Conservation (phyloP, 1,140 invertebrate species). For the Parasteatoda tepidariorum region DNA sequence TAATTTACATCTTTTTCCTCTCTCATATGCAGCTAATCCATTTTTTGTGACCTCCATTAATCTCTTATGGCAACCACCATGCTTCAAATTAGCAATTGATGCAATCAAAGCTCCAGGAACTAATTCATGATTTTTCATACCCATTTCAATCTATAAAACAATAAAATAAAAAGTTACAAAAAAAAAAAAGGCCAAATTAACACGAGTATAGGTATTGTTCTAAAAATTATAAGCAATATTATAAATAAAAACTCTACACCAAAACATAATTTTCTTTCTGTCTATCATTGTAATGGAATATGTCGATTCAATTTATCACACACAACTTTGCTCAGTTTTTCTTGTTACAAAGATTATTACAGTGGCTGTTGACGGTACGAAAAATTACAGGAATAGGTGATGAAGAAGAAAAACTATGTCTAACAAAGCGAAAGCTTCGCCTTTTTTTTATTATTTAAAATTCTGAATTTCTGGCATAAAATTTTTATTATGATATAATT, state of each 20-base stretch:
- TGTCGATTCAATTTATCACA: not conserved
- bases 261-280: not conserved
- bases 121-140: constrained; percentile 99
- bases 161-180: constrained; percentile 40
- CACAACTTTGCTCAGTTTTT: not conserved
- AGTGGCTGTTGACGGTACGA: too few relatives aligned
- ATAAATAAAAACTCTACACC: not conserved
- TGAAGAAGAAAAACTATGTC: too few relatives aligned
- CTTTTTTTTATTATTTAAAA: too few relatives aligned
- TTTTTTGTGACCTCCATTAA: constrained; percentile 92
- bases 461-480: too few relatives aligned
- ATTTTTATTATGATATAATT: too few relatives aligned
- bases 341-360: too few relatives aligned
- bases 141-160: constrained; percentile 92
- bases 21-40: constrained; percentile 88
- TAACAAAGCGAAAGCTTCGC: too few relatives aligned
- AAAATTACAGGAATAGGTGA: too few relatives aligned
- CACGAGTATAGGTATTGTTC: not conserved
- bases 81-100: constrained; percentile 92
- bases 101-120: constrained; percentile 90
- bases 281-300: not conserved
- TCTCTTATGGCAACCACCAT: constrained; percentile 93
- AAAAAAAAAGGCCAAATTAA: not conserved
- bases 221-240: not conserved
- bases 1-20: constrained; percentile 88